phyloP scores from a whole-genome alignment of 1,140 invertebrate genomes.

The Nasonia longicornis region DNA sequence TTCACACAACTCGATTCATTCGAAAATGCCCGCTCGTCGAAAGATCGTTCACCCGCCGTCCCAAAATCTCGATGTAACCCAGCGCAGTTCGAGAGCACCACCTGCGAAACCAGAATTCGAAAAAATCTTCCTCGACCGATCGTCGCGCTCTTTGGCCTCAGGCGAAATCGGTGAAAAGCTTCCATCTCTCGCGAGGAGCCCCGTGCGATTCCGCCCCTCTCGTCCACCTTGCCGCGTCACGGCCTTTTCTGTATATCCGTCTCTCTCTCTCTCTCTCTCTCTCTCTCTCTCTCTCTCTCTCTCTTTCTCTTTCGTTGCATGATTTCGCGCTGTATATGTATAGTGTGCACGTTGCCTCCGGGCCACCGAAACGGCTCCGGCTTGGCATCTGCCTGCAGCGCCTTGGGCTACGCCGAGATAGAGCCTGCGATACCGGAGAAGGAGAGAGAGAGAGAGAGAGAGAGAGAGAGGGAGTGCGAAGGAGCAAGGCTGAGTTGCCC shows the following conservation, averaged over 20 bases:
- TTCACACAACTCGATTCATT: too few species aligned
- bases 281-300: slow-evolving; percentile 31
- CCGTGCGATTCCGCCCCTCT: slow-evolving; percentile 29
- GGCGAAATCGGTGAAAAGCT: neutral
- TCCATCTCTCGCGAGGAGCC: slow-evolving; percentile 29
- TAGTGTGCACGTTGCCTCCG: slow-evolving; percentile 44
- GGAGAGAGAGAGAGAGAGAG: neutral
- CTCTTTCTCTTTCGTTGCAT: slow-evolving; percentile 52
- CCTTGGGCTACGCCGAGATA: slow-evolving; percentile 50
- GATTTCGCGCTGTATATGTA: slow-evolving; percentile 50
- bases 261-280: slow-evolving; percentile 40
- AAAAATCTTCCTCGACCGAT: neutral
- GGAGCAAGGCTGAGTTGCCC: neutral
- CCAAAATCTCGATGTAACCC: too few species aligned
- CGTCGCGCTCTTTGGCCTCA: neutral
- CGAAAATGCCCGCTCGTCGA: too few species aligned
- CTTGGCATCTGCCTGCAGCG: slow-evolving; percentile 63
- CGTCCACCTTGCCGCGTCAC: slow-evolving; percentile 34
- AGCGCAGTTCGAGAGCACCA: neutral
- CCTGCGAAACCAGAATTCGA: neutral
- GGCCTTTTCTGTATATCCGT: slow-evolving; percentile 19
- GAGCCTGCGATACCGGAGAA: neutral
- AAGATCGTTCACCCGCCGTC: too few species aligned
- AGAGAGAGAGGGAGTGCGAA: neutral
- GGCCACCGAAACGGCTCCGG: slow-evolving; percentile 60